Conservation (phyloP, 2,113 vertebrate species). For the Forbesichthys agassizii region DNA sequence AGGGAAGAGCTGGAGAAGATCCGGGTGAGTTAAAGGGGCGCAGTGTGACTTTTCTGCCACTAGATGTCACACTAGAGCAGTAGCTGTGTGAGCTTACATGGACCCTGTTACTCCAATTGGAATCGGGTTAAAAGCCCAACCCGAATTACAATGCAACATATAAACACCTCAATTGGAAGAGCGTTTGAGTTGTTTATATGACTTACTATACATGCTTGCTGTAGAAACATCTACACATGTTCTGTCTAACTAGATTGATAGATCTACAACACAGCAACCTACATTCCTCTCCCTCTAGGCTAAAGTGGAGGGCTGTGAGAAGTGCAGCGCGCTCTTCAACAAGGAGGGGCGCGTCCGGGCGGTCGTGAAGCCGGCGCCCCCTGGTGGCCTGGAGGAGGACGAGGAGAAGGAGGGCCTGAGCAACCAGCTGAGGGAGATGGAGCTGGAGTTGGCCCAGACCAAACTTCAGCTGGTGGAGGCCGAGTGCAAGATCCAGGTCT, state of each 20-base stretch:
- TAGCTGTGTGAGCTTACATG: too few relatives aligned
- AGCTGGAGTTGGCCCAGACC: conserved; percentile 96
- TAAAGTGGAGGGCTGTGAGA: conserved; percentile 70
- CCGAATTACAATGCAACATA: too few relatives aligned
- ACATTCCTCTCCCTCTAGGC: conserved; percentile 23
- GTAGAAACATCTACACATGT: not conserved
- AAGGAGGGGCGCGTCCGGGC: conserved; percentile 68
- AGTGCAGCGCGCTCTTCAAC: conserved; percentile 72
- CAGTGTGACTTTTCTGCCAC: too few relatives aligned
- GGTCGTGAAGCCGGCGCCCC: conserved; percentile 47
- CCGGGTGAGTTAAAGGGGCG: conserved; percentile 79
- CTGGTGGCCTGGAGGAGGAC: conserved; percentile 85
- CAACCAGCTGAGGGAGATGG: conserved; percentile 97
- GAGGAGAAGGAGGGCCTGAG: conserved; percentile 94
- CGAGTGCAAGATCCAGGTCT: conserved; percentile 97
- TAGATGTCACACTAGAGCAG: too few relatives aligned
- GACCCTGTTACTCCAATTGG: too few relatives aligned
- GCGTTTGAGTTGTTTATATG: too few relatives aligned
- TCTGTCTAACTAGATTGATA: not conserved
- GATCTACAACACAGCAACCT: too few relatives aligned
- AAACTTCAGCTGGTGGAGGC: conserved; percentile 98
- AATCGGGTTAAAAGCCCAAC: too few relatives aligned
- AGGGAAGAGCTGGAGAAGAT: conserved; percentile 96
- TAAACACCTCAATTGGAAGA: too few relatives aligned
- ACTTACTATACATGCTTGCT: too few relatives aligned